A percentile compares a stretch with the other conserved stretches of the same genome.
Evolutionary conservation across 2,888 invertebrate genomes (phyloP).

Genomic region (Chydorus sphaericus): DNA sequence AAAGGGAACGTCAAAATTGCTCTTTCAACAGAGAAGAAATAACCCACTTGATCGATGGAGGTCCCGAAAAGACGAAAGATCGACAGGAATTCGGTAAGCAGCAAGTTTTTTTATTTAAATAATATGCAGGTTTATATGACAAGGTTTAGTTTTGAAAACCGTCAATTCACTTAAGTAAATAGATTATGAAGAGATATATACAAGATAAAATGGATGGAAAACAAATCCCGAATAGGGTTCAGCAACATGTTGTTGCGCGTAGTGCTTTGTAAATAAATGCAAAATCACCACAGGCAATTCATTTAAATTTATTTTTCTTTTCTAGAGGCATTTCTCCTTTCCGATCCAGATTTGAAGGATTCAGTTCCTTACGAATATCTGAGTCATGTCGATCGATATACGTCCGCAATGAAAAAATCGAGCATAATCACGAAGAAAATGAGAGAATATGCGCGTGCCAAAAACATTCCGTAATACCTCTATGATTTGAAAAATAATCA

Average conservation of each 20-base stretch:
- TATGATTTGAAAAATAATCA: too few relatives aligned
- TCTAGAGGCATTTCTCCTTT: conserved; percentile 41
- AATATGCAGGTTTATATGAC: too few relatives aligned
- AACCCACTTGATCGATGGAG: conserved; percentile 62
- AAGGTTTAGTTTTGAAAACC: neutral
- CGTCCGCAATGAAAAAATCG: conserved; percentile 56
- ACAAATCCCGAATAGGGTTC: too few relatives aligned
- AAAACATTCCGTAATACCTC: too few relatives aligned
- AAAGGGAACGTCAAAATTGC: conserved; percentile 25
- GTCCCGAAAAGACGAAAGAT: conserved; percentile 51
- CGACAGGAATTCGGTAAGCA: conserved; percentile 44
- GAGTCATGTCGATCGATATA: conserved; percentile 73
- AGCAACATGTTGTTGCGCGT: conserved; percentile 10
- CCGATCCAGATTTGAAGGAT: conserved; percentile 50
- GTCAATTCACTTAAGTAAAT: too few relatives aligned
- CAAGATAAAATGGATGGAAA: too few relatives aligned
- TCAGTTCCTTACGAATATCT: conserved; percentile 55
- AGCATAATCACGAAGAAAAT: conserved; percentile 55
- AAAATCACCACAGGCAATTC: too few relatives aligned
- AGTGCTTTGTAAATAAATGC: too few relatives aligned
- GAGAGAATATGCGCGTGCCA: too few relatives aligned
- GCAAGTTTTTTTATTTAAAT: too few relatives aligned
- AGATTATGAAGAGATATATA: too few relatives aligned
- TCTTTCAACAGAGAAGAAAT: conserved; percentile 43
- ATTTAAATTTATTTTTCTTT: neutral